Percentiles rank a stretch among this genome's conserved stretches.
Evolutionary conservation across 2,113 vertebrate genomes (phyloP).

Genomic region (Stercorarius parasiticus): DNA sequence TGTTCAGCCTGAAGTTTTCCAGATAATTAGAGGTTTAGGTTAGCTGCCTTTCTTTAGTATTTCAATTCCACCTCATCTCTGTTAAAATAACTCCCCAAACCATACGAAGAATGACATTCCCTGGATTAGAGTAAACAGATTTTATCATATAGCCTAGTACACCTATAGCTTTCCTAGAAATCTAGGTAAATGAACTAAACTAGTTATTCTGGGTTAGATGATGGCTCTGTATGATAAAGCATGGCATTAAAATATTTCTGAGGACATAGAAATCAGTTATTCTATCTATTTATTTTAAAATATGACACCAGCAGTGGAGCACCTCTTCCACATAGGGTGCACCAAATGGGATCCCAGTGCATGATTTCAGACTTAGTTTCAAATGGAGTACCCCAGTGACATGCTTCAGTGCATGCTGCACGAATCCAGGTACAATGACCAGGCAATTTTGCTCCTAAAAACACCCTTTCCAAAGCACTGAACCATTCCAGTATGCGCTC

Average conservation of each 20-base stretch:
- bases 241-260: background rate
- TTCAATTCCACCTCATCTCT: background rate
- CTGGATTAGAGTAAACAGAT: background rate
- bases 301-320: background rate
- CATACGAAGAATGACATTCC: background rate
- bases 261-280: background rate
- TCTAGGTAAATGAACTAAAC: background rate
- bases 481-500: background rate
- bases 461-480: background rate
- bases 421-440: background rate
- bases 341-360: background rate
- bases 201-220: background rate
- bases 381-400: background rate
- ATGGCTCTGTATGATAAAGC: background rate
- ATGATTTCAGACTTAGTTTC: background rate
- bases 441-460: background rate
- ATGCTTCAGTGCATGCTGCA: accelerated
- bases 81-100: background rate
- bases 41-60: background rate
- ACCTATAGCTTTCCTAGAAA: background rate
- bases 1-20: constrained; percentile 19
- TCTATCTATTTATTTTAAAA: background rate
- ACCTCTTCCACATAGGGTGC: accelerated
- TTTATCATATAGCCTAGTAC: background rate
- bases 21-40: constrained; percentile 32